Base-by-base conservation (phyloP, 2,113 vertebrate genomes). In the Pteronura brasiliensis region DNA sequence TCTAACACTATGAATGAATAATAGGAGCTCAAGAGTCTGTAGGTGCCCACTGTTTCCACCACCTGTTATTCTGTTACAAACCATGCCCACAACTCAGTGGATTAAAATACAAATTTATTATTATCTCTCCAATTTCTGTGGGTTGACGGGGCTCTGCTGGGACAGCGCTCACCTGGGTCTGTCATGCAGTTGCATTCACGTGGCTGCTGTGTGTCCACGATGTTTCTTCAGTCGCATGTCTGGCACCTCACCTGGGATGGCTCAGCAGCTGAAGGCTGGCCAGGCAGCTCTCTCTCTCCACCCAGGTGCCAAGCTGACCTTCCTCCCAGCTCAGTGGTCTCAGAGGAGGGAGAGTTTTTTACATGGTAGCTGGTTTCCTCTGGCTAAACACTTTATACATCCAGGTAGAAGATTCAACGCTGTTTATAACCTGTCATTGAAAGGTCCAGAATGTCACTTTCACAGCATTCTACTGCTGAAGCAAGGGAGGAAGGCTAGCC, bases 121-220 rank as follows among this genome's bases (percentile, higher is more conserved):
- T 87, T 42, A 47, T 23, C 72, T 36, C 72, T 5, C 9, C 1
- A 1, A 11, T 12, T 0, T 15, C 31, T 67, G 42, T 15, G 55
- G 6, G 49, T 61, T 17, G 29, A 1, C 55, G 1, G 29, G 14
- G 63, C 61, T 79, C 59, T 6, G 13, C 14, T 20, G 29, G 79
- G 79, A 65, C 31, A 10, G 42, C 0, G 2, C 3, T 36, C 11
- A 3, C 63, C 20, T 8, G 36, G 12, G 27, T 6, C 29, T 21
- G 39, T 11, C 3, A 3, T 0, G 3, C 14, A 44, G 44, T 12
- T 52, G 55, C 20, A 63, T 25, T 52, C 55, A 13, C 34, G 0
- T 0, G 6, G 49, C 67, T 15, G 2, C 63, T 2, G n/a, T 23
- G 36, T 4, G 18, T 11, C 69, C 42, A 36, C 4, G 8, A 0